phyloP scores from a whole-genome alignment of 2,113 vertebrate species.

The Pygoscelis antarcticus region DNA sequence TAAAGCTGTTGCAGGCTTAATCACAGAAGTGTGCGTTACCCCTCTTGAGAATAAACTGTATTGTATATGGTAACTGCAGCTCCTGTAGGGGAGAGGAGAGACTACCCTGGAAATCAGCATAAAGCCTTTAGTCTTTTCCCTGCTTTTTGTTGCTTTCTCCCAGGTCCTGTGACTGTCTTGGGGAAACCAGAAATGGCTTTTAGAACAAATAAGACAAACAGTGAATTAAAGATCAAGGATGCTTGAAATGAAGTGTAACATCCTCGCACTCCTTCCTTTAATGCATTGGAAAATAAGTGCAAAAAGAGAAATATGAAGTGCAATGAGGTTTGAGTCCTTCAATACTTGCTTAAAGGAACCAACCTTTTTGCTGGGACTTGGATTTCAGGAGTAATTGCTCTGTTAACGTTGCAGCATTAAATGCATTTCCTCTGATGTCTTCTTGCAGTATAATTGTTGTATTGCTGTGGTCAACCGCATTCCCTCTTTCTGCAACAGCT shows the following conservation, averaged over 20 bases:
- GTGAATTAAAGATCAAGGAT: slow-evolving; percentile 22
- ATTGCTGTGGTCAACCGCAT: not conserved
- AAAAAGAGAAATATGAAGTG: not conserved
- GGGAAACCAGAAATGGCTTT: not conserved
- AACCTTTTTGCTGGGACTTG: not conserved
- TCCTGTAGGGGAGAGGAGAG: not conserved
- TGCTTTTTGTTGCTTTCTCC: not conserved
- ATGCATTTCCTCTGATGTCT: not conserved
- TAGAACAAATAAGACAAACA: not conserved
- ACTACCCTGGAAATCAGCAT: not conserved
- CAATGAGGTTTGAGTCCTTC: not conserved
- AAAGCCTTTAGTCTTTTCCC: not conserved
- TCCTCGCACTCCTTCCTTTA: not conserved
- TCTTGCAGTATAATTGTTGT: not conserved
- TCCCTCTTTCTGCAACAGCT: not conserved
- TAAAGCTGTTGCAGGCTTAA: not conserved
- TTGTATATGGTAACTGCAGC: not conserved
- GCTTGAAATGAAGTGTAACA: not conserved
- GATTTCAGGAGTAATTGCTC: not conserved
- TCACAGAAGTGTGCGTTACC: not conserved
- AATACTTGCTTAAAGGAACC: not conserved
- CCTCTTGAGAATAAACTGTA: not conserved
- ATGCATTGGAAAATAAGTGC: not conserved
- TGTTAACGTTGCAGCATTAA: not conserved
- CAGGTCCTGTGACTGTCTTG: not conserved